A percentile compares a stretch with the other conserved stretches of the same genome.
Conservation (phyloP, 2,113 vertebrate genomes). For the Corydoras sp. region DNA sequence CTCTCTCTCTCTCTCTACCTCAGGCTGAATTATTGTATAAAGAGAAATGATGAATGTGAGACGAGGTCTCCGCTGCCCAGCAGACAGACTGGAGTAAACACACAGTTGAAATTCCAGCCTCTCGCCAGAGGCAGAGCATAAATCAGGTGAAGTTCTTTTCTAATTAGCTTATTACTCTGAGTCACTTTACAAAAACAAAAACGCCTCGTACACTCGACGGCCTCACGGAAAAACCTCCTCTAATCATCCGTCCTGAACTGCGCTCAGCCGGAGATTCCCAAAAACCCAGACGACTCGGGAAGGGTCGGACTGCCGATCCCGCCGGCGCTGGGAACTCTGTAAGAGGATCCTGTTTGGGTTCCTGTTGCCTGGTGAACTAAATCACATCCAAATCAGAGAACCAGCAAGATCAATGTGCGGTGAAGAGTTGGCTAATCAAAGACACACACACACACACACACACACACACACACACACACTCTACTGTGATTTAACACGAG, state of each 20-base stretch:
- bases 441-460: too few species aligned
- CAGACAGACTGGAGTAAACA: slow-evolving; percentile 4
- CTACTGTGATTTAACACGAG: too few species aligned
- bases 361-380: too few species aligned
- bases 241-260: neutral
- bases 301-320: too few species aligned
- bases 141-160: neutral
- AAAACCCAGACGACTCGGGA: too few species aligned
- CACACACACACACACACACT: too few species aligned
- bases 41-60: slow-evolving; percentile 11
- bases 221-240: neutral
- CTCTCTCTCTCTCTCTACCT: neutral
- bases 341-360: too few species aligned
- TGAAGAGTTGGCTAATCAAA: too few species aligned
- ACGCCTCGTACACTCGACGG: neutral
- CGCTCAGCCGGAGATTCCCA: too few species aligned
- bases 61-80: neutral
- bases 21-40: neutral
- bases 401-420: too few species aligned
- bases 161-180: slow-evolving; percentile 15
- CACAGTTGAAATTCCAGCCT: slow-evolving; percentile 1
- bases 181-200: slow-evolving; percentile 6
- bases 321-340: too few species aligned
- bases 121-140: neutral
- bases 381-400: too few species aligned